Evolutionary conservation across 2,113 vertebrate species (phyloP), one percentile per base, ranked within the genome.

Genomic region (Calidris pugnax): DNA sequence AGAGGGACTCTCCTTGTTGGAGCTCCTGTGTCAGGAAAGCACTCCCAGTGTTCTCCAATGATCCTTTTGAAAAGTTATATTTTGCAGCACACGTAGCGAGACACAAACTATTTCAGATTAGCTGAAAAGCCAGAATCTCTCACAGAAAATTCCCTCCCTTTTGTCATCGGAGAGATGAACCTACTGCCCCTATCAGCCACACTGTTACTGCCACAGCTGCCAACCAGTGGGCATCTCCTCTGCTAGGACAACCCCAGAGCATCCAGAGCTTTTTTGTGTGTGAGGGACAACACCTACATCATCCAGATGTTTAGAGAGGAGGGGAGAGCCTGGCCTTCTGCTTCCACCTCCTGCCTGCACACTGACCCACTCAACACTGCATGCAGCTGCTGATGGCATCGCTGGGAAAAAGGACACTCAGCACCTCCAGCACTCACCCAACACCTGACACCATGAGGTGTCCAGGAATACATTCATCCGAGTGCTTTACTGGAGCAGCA

Each of bases 331-430:
- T 66, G 76, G 30, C 63, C 18, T 68, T 21, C 72, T 76, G n/a
- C 76, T 79, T 57, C 68, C 7, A 4, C 41, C 55, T 72, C 60
- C 82, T 55, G 37, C 51, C 23, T 51, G 24, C 11, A 4, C 48
- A 7, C 11, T 20, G 43, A 32, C 26, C 39, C 10, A 4, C 50
- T 68, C 79, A 72, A 35, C 21, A 12, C 43, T 55, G 11, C 0
- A 0, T 10, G 47, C 51, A 59, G 57, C 19, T 84, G 11, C 48
- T 60, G 48, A 48, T 2, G 4, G 63, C 50, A 55, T 22, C 4
- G 0, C 32, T 41, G 62, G 32, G 19, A 67, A 22, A 1, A 39
- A 27, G 15, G 23, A 14, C 43, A 28, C 41, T 39, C 4, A 0
- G 51, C 56, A 43, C 32, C 60, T 35, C 45, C 2, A 1, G 39